phyloP scores from a whole-genome alignment of 2,797 vertebrate genomes.

The Halcyon smyrnensis region DNA sequence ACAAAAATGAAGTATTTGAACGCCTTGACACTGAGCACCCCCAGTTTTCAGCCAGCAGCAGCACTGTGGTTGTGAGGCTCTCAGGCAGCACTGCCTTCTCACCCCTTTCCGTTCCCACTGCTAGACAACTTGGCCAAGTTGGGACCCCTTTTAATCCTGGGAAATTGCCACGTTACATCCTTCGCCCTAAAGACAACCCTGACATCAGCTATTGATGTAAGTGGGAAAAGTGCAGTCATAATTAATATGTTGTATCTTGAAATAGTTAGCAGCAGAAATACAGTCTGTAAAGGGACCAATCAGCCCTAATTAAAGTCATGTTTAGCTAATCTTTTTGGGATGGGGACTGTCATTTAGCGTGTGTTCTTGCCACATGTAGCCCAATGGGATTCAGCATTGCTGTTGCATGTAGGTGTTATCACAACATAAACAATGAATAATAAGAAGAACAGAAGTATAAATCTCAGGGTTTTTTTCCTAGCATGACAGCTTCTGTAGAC shows the following conservation, averaged over 20 bases:
- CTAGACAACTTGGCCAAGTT: background rate
- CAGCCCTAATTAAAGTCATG: conserved; percentile 2
- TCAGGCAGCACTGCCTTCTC: background rate
- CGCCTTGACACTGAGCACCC: background rate
- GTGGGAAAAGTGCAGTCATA: background rate
- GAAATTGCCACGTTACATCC: background rate
- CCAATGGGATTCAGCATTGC: background rate
- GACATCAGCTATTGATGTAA: background rate
- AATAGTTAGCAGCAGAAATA: background rate
- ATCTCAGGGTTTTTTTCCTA: background rate
- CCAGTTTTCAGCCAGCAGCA: rapidly evolving
- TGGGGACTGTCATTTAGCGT: background rate
- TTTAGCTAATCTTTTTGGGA: conserved; percentile 1
- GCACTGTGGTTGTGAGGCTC: rapidly evolving
- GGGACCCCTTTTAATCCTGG: background rate
- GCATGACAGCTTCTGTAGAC: background rate
- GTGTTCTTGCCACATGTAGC: background rate
- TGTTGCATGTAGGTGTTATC: background rate
- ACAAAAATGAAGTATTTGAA: background rate
- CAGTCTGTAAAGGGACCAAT: background rate
- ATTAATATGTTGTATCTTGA: background rate
- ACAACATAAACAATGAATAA: background rate
- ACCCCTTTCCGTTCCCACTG: background rate
- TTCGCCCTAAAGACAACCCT: background rate
- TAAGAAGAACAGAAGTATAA: background rate